Base-by-base conservation (phyloP, 2,113 vertebrate genomes). In the Oxygymnocypris stewartii region DNA sequence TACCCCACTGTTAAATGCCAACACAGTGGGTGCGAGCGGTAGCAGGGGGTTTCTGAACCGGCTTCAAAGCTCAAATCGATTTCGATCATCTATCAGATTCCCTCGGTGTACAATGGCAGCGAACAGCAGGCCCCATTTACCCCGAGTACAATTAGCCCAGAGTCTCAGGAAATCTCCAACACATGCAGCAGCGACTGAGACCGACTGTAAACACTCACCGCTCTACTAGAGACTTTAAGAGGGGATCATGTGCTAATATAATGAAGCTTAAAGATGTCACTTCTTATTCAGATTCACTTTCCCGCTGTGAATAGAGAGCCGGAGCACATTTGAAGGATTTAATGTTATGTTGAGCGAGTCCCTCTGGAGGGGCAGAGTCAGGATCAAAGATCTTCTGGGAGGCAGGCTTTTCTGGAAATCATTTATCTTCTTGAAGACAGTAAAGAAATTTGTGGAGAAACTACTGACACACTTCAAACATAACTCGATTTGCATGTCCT, bases 301-400 rank as follows among this genome's bases (percentile, higher is more conserved):
- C 44, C 18, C 25, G 9, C 10, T 40, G 28, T 54, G 28, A 54
- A 71, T 4, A 71, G n/a, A 83, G 18, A 71, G 67, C 14, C 23
- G 14, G 7, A 40, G 69, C 25, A 49, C 40, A 69, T 40, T 31
- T 47, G 42, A 82, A 67, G 37, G 71, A 42, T 74, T n/a, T 42
- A 42, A 23, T n/a, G 69, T 11, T n/a, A 42, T 57, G 54, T 90
- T 90, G 87, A 82, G 83, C 78, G 82, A 25, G 65, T 84, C 59
- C 35, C 13, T 28, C 23, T 87, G 84, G 84, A 85, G 87, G 84
- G 73, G 79, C 76, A 84, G 69, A 79, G 85, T 80, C 81, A 82
- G 85, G 90, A 91, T 92, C 91, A 92, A 91, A 92, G 89, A 82
- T 51, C 83, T 88, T 93, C 92, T 86, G 90, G 90, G 92, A 91